Percentiles rank a stretch among this genome's conserved stretches.
phyloP scores from a whole-genome alignment of 2,113 vertebrate genomes.

The Poecilia latipinna region DNA sequence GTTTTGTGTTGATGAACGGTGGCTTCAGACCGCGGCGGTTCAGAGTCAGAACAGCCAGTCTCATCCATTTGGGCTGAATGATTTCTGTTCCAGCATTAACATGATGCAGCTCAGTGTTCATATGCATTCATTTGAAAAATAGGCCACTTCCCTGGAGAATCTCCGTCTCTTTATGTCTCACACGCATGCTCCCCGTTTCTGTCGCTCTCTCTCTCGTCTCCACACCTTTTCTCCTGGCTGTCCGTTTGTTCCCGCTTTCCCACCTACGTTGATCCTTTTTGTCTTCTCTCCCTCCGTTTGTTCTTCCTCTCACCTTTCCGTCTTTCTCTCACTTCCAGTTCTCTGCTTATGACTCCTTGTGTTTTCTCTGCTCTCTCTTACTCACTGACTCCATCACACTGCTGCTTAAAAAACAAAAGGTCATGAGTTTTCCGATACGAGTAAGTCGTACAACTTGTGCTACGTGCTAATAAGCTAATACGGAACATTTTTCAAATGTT shows the following conservation, averaged over 20 bases:
- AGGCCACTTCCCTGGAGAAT: slow-evolving; percentile 61
- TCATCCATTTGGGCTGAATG: slow-evolving; percentile 12
- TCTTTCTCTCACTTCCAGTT: slow-evolving; percentile 41
- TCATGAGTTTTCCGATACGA: background rate
- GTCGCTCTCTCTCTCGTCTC: background rate
- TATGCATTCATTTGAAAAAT: slow-evolving; percentile 67
- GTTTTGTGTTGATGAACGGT: background rate
- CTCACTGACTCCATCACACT: slow-evolving; percentile 1
- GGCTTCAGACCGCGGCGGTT: slow-evolving; percentile 22
- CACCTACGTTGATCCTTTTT: slow-evolving; percentile 28
- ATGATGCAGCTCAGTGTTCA: slow-evolving; percentile 35
- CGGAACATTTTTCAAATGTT: background rate
- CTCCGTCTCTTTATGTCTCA: slow-evolving; percentile 9
- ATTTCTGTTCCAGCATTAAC: slow-evolving; percentile 32
- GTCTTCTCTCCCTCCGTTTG: slow-evolving; percentile 26
- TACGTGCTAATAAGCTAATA: background rate
- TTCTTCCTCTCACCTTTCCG: slow-evolving; percentile 36
- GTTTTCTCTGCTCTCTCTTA: slow-evolving; percentile 34
- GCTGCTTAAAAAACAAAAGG: background rate
- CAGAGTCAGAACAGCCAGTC: slow-evolving; percentile 12
- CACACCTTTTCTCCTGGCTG: slow-evolving; percentile 20
- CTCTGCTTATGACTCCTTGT: slow-evolving; percentile 21
- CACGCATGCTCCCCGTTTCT: background rate
- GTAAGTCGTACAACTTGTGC: background rate
- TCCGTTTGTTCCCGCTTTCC: slow-evolving; percentile 45